Base-by-base conservation (phyloP, 2,113 vertebrate species). In the Genyomyrus donnyi region DNA sequence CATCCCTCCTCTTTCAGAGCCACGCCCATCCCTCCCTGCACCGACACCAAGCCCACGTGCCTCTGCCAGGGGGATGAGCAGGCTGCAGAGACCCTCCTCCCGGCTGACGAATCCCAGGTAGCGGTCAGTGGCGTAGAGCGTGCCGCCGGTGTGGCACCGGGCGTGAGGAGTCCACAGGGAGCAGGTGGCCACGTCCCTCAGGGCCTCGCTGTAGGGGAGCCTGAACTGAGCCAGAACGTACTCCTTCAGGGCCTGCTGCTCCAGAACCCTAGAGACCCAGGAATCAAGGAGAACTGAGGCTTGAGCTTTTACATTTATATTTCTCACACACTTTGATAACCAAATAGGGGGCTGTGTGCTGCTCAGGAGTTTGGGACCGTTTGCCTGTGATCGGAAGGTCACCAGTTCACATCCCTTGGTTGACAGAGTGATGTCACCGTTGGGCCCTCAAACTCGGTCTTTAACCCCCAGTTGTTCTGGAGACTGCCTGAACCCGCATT, bases 51-150 rank as follows among this genome's bases (percentile, higher is more conserved):
- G 35, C 39, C 39, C 56, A 88, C 87, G 56, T 96, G 98, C 98
- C 98, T 99, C 98, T 89, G 95, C 92, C 13, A 99, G 97, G 0
- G 98, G 98, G 21, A 99, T 95, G 90, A 99, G 93, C 50, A 99
- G 96, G 49, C 92, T 94, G 91, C 98, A 99, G 91, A 92, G 95
- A 45, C 97, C 97, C 39, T 98, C 96, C 90, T 98, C 98, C 53
- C 96, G 96, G 95, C 98, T 97, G 93, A 96, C 96, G 94, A 99
- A 99, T 90, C 98, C 98, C 94, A 99, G 92, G 10, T 99, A 99
- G 56, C 93, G 94, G 93, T 99, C 97, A 0, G 98, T 98, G 91
- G 96, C 90, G 77, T 98, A 99, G 89, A 99, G 96, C 0, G 94
- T 97, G 27, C 98, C 98, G 0, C 70, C 93, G 0, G 97, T 98